Evolutionary conservation across 2,888 invertebrate genomes (phyloP).

Genomic region (Tetragonula carbonaria): DNA sequence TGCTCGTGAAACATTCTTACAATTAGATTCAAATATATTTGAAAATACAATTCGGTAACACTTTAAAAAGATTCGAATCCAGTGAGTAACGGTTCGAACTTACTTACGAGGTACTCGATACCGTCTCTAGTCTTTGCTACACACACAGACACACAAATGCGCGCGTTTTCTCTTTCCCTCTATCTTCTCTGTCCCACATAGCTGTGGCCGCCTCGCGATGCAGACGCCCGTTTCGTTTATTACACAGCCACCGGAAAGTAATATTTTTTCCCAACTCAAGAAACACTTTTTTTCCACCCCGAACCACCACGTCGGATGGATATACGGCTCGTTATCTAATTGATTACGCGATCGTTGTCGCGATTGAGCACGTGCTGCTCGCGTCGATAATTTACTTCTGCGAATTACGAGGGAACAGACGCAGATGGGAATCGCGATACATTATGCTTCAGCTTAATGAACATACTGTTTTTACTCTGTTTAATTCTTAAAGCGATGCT

Average conservation of each 20-base stretch:
- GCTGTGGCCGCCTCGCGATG: constrained; percentile 39
- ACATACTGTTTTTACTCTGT: too few species aligned
- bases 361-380: constrained; percentile 17
- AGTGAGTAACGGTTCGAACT: too few species aligned
- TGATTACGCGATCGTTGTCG: constrained; percentile 47
- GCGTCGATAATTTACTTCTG: not conserved
- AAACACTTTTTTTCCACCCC: constrained; percentile 17
- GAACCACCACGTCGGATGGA: not conserved
- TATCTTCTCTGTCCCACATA: not conserved
- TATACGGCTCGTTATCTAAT: constrained; percentile 43
- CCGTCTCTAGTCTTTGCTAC: too few species aligned
- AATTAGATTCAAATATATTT: too few species aligned
- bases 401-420: not conserved
- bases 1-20: too few species aligned
- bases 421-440: not conserved
- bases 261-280: constrained; percentile 43
- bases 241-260: constrained; percentile 48
- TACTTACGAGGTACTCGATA: too few species aligned
- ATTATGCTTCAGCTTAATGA: not conserved
- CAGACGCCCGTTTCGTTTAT: constrained; percentile 23
- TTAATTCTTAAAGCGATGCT: too few species aligned
- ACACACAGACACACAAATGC: too few species aligned
- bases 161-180: not conserved
- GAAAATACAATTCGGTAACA: too few species aligned
- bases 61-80: too few species aligned